Base-by-base conservation (phyloP, 2,113 vertebrate genomes). In the Odontophorus gujanensis region DNA sequence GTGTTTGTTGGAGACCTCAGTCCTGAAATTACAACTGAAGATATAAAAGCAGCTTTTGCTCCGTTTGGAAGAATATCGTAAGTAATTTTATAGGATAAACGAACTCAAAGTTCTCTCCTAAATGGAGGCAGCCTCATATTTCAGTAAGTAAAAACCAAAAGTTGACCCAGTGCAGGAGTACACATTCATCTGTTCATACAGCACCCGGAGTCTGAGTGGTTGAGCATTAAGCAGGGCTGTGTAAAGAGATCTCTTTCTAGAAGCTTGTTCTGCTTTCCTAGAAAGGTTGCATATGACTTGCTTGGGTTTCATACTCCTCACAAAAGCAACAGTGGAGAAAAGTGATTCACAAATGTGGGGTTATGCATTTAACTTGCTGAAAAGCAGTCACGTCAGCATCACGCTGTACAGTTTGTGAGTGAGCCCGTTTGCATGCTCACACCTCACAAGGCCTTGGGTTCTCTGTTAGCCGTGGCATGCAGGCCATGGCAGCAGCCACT, bases 31-130 rank as follows among this genome's bases (percentile, higher is more conserved):
- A 99, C 99, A 78, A 99, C 99, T 62, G 99, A 99, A 97, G 99
- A 99, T 55, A 99, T 99, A 97, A 99, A 99, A 98, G 98, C 99
- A 91, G 99, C 99, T 79, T 99, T 99, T 79, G 99, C 99, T 8
- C 99, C 99, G 0, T 99, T 99, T 73, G 99, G 99, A 92, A 99
- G 99, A 96, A 99, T 99, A 98, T 99, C 99, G 99, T 99, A 98
- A 99, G 99, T 99, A 61, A 79, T 61, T 55, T 38, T 20, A 43
- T 43, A 63, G 93, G 89, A 85, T 82, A 73, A 68, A 59, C 22
- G 8, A 30, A 4, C 32, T 81, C 13, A 82, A 53, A 51, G 30
- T 22, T 74, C 2, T 40, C 77, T 92, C 20, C 72, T 66, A 73
- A 61, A 61, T 24, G 90, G 80, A 85, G 94, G 57, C 80, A 89